Conservation (phyloP, 2,113 vertebrate genomes). For the Probosciger aterrimus region DNA sequence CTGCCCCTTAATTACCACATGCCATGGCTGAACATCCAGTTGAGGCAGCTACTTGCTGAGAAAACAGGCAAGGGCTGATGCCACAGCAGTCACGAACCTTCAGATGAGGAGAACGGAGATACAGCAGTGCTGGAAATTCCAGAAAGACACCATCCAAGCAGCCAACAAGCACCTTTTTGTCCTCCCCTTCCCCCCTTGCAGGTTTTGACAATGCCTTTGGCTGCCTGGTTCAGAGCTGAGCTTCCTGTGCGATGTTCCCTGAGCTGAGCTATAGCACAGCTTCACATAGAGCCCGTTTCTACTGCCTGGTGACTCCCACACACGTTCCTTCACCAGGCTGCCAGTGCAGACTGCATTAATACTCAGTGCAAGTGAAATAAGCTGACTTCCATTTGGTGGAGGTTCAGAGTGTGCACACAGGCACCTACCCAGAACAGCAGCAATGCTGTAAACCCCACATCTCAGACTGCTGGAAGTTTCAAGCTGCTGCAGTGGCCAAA, state of each 20-base stretch:
- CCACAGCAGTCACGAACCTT: not conserved
- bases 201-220: not conserved
- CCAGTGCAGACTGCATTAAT: not conserved
- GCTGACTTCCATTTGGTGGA: not conserved
- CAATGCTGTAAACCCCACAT: not conserved
- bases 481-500: not conserved
- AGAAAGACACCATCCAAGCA: not conserved
- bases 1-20: not conserved
- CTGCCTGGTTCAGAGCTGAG: not conserved
- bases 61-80: not conserved
- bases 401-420: not conserved
- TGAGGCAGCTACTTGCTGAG: not conserved
- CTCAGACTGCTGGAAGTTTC: not conserved
- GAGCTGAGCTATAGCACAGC: slow-evolving; percentile 23
- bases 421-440: not conserved
- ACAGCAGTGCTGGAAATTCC: not conserved
- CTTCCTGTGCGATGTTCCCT: not conserved
- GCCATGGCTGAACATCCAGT: not conserved
- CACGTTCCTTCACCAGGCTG: slow-evolving; percentile 4
- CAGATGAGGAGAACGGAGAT: not conserved
- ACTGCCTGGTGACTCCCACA: slow-evolving; percentile 50
- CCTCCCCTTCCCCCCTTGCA: not conserved
- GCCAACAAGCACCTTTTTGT: not conserved
- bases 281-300: not conserved
- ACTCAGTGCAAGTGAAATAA: not conserved